Base-by-base conservation (phyloP, 1,140 invertebrate species). In the Drosophila ohnishii region DNA sequence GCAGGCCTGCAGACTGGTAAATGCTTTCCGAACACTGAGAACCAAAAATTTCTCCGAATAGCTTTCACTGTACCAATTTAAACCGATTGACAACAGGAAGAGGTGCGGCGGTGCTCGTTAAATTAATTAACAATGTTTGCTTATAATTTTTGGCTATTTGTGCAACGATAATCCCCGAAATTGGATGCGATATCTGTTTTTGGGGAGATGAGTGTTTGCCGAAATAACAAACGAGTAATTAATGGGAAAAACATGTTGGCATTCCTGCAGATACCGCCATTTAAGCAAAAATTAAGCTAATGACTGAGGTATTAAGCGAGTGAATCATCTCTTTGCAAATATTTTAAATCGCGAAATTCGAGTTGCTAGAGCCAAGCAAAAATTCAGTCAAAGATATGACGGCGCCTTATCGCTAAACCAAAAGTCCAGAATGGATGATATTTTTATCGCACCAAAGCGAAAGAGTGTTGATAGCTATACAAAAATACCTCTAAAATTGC, bases 121-220 rank as follows among this genome's bases (percentile, higher is more conserved):
- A 86, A 81, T 86, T 74, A 78, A 81, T 84, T 81, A 72, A 62
- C 59, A 34, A 65, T 69, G 45, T 78, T 74, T 78, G 30, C 39
- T 71, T 55, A 69, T 40, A 70, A 37, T 28, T 61, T 48, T 30
- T 50, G 28, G 47, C 35, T 39, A 56, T 75, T 74, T 64, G 37
- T 47, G 42, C 66, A 76, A 58, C 39, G 39, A 28, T 67, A 64
- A 60, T 74, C 22, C 19, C 66, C 63, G 30, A 75, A 65, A 62
- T 30, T 61, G 48, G 57, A 32, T 37, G 30, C 39, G 57, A 51
- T 81, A 69, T 71, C 60, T 57, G 39, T 37, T 67, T 73, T 72
- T 44, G 65, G 37, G 19, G 1, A 53, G 35, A 34, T 66, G 25
- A 40, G 53, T 48, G 50, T 50, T 50, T 50, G 28, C 28, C 35